These are phyloP conservation scores for Saccopteryx bilineata DNA, from an alignment of 2,113 vertebrate genomes.

Conservation along the genomic window DNA sequence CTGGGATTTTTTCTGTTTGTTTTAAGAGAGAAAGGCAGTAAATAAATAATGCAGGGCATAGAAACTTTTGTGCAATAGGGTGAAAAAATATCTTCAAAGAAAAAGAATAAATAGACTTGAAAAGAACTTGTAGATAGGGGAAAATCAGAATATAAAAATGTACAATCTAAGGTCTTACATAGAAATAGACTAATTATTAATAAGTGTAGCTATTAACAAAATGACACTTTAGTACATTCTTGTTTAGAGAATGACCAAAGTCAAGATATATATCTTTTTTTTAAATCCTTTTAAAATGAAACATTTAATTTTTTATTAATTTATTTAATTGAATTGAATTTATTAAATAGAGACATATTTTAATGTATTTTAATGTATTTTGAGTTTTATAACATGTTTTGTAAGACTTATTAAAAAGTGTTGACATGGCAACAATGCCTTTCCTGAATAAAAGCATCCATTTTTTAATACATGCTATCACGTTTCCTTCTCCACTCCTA, in stretches of 20 bases:
- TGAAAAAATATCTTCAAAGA: not conserved
- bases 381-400: not conserved
- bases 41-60: not conserved
- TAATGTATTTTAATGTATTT: not conserved
- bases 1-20: not conserved
- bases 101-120: conserved; percentile 3
- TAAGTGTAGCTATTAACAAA: not conserved
- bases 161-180: not conserved
- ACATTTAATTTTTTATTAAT: too few relatives aligned
- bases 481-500: not conserved
- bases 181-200: not conserved
- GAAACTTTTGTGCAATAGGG: not conserved
- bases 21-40: not conserved
- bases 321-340: too few relatives aligned
- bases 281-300: too few relatives aligned
- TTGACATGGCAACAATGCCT: not conserved
- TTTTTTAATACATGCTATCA: not conserved
- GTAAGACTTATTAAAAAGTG: not conserved
- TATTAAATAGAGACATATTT: not conserved
- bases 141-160: not conserved
- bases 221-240: not conserved
- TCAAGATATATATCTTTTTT: not conserved
- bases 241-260: not conserved
- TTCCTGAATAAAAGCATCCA: not conserved
- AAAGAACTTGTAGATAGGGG: not conserved